Percentiles rank a stretch among this genome's conserved stretches.
Conservation (phyloP, 2,888 invertebrate species). For the Dusona sp. region DNA sequence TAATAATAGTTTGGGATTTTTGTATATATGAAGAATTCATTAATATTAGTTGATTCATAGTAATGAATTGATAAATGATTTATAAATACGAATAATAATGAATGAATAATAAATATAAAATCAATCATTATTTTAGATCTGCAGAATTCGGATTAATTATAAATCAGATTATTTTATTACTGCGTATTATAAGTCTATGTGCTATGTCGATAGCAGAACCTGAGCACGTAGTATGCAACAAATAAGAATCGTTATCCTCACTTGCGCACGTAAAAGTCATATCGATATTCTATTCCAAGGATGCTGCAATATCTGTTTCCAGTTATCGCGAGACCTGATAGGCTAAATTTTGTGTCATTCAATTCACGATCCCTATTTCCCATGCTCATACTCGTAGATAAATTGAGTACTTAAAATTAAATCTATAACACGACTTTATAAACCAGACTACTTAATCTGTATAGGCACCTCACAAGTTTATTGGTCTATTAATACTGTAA, state of each 20-base stretch:
- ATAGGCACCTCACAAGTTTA: not conserved
- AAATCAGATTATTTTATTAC: not conserved
- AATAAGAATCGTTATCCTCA: conserved; percentile 58
- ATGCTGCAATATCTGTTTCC: conserved; percentile 49
- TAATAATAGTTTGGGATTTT: too few relatives aligned
- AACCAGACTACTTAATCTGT: not conserved
- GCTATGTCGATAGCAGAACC: conserved; percentile 1
- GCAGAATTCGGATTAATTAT: not conserved
- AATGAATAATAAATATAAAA: too few relatives aligned
- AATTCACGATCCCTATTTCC: not conserved
- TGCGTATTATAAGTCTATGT: not conserved
- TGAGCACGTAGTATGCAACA: conserved; percentile 59
- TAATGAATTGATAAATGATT: too few relatives aligned
- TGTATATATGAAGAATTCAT: too few relatives aligned
- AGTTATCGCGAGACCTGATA: conserved; percentile 46
- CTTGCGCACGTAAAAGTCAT: conserved; percentile 26
- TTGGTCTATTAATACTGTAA: not conserved
- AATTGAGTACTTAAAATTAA: not conserved
- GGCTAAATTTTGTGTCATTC: conserved; percentile 37
- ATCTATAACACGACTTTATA: not conserved
- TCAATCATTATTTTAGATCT: too few relatives aligned
- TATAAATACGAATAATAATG: too few relatives aligned
- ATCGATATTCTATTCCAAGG: conserved; percentile 63
- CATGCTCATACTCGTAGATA: not conserved
- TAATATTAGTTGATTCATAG: too few relatives aligned